Evolutionary conservation across 2,888 invertebrate genomes (phyloP).

Genomic region (Bhutanitis thaidina): DNA sequence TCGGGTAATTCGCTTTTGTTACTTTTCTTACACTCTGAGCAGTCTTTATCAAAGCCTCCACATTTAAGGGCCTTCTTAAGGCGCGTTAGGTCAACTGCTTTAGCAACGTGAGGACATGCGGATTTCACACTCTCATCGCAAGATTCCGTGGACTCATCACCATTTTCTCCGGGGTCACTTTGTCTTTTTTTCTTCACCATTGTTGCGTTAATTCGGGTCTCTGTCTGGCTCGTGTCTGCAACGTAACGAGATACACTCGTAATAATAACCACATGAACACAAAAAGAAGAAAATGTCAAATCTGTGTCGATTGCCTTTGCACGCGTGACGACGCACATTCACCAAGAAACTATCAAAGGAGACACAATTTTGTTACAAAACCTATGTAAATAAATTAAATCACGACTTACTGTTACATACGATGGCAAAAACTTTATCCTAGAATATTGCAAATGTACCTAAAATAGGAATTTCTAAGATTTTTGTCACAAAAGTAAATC

Average conservation of each 20-base stretch:
- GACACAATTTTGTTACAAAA: constrained; percentile 27
- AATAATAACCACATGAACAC: constrained; percentile 71
- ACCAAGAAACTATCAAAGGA: constrained; percentile 38
- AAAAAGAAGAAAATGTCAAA: constrained; percentile 78
- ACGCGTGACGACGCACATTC: constrained; percentile 79
- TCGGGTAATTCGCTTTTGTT: constrained; percentile 58
- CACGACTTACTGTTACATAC: constrained; percentile 68
- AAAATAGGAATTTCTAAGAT: constrained; percentile 38
- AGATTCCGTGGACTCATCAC: constrained; percentile 85
- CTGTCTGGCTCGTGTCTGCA: constrained; percentile 49
- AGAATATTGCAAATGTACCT: constrained; percentile 37
- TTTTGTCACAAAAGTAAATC: constrained; percentile 67
- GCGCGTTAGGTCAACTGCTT: constrained; percentile 82
- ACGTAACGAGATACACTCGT: constrained; percentile 76
- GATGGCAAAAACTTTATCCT: constrained; percentile 40
- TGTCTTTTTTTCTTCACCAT: constrained; percentile 89
- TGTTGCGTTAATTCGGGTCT: constrained; percentile 53
- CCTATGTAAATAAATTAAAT: constrained; percentile 33
- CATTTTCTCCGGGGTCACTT: constrained; percentile 81
- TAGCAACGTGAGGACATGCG: constrained; percentile 84
- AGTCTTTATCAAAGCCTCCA: constrained; percentile 76
- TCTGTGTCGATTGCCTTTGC: constrained; percentile 76
- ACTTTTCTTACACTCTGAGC: constrained; percentile 79
- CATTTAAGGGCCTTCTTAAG: constrained; percentile 80
- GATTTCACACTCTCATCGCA: constrained; percentile 83